Base-by-base conservation (phyloP, 2,888 invertebrate species). In the Ganaspis brasiliensis region DNA sequence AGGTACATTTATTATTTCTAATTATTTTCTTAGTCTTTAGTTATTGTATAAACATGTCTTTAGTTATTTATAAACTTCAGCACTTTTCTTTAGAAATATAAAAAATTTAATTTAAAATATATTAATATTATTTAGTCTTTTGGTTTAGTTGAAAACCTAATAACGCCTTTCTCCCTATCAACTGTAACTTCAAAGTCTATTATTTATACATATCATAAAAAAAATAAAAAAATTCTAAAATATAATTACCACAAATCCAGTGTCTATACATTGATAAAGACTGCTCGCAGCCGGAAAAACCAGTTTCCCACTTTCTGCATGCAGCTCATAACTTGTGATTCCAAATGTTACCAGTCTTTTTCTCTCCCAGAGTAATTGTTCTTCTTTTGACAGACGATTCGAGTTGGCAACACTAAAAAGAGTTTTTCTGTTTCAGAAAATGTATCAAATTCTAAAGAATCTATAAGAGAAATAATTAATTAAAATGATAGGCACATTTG, bases 301-400 rank as follows among this genome's bases (percentile, higher is more conserved):
- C 84, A 99, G 95, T 87, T 96, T 95, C 31, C 98, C 98, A 26
- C 96, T 95, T 8, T 93, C 93, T 40, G 94, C 94, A 86, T 98
- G 97, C 72, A 98, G 93, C 91, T 98, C 98, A 88, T 98, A 99
- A 0, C 97, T 97, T 0, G 98, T 98, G 75, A 99, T 98, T 24
- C 99, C 98, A 96, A 97, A 97, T 0, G 97, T 96, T 0, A 98
- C 96, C 56, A 98, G 94, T 74, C 99, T 94, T 92, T 98, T 98
- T 31, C 99, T 92, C 91, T 99, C 99, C 93, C 97, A 96, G 78
- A 98, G 93, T 72, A 99, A 91, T 90, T 98, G 97, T 89, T 98
- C 98, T 89, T 98, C 98, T 45, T 96, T 93, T 0, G 97, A 97
- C 93, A 95, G 94, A 87, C 94, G 93, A 73, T 94, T 93, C 0